Conservation (phyloP, 2,888 invertebrate genomes). For the Volucella inanis region DNA sequence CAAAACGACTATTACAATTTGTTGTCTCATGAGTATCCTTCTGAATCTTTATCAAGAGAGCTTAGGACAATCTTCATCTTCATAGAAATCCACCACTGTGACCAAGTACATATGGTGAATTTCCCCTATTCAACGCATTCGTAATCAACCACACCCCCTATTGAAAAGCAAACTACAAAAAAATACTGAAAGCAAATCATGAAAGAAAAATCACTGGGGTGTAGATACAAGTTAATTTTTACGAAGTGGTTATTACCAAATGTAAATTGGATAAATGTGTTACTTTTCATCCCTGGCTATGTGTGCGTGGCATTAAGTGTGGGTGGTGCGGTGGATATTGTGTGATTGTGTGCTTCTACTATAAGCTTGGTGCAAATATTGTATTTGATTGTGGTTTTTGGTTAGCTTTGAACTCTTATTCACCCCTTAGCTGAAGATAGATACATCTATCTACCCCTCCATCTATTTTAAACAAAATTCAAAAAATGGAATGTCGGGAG, state of each 20-base stretch:
- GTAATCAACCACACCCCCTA: constrained; percentile 59
- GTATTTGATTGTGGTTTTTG: constrained; percentile 46
- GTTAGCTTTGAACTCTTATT: constrained; percentile 36
- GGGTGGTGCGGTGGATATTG: background rate
- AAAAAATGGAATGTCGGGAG: constrained; percentile 34
- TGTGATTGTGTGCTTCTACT: constrained; percentile 26
- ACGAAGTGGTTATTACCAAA: constrained; percentile 77
- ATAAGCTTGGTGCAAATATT: constrained; percentile 14
- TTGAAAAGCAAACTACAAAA: constrained; percentile 4
- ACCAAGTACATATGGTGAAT: constrained; percentile 50
- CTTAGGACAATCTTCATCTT: no score
- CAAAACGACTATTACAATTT: no score
- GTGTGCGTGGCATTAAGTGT: constrained; percentile 1
- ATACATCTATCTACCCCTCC: constrained; percentile 33
- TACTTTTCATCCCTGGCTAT: constrained; percentile 43
- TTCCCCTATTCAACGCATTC: constrained; percentile 11
- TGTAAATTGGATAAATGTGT: constrained; percentile 76
- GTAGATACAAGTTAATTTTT: constrained; percentile 74
- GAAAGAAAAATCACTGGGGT: constrained; percentile 56
- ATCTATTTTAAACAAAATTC: constrained; percentile 18
- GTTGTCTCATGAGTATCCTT: no score
- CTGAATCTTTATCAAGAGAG: no score
- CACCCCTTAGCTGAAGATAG: constrained; percentile 23
- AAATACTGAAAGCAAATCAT: constrained; percentile 16
- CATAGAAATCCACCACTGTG: constrained; percentile 1